Evolutionary conservation across 2,888 invertebrate genomes (phyloP).

Genomic region (Rhorus exstirpatorius): DNA sequence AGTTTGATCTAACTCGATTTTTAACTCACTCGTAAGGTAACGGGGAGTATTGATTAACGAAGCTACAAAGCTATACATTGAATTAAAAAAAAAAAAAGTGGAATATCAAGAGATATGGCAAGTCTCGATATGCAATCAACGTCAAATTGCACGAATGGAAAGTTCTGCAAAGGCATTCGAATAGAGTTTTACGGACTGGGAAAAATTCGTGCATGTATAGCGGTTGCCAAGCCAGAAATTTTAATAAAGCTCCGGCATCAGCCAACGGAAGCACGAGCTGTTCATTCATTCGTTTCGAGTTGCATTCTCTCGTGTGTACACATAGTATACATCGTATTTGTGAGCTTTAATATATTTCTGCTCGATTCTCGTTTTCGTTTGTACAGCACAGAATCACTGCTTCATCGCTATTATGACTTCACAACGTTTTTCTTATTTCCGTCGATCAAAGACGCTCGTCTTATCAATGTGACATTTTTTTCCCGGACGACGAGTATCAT

Average conservation of each 20-base stretch:
- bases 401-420: constrained; percentile 17
- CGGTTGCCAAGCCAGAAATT: constrained; percentile 40
- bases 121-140: constrained; percentile 30
- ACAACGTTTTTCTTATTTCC: constrained; percentile 31
- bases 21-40: neutral
- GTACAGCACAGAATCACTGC: constrained; percentile 16
- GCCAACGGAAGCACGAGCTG: constrained; percentile 51
- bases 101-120: constrained; percentile 18
- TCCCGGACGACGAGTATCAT: constrained; percentile 22
- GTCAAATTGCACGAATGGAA: constrained; percentile 44
- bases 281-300: constrained; percentile 46
- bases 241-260: constrained; percentile 52
- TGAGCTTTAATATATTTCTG: neutral
- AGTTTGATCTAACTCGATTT: neutral
- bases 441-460: constrained; percentile 33
- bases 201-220: constrained; percentile 34
- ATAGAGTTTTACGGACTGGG: constrained; percentile 30
- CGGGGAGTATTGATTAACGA: neutral
- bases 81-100: constrained; percentile 13
- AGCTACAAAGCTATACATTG: neutral
- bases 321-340: constrained; percentile 43
- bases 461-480: constrained; percentile 32
- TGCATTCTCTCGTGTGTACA: constrained; percentile 40
- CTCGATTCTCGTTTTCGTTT: constrained; percentile 48
- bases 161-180: constrained; percentile 24